Percentiles rank a stretch among this genome's conserved stretches.
phyloP scores from a whole-genome alignment of 2,113 vertebrate species.

The Thermophis baileyi region DNA sequence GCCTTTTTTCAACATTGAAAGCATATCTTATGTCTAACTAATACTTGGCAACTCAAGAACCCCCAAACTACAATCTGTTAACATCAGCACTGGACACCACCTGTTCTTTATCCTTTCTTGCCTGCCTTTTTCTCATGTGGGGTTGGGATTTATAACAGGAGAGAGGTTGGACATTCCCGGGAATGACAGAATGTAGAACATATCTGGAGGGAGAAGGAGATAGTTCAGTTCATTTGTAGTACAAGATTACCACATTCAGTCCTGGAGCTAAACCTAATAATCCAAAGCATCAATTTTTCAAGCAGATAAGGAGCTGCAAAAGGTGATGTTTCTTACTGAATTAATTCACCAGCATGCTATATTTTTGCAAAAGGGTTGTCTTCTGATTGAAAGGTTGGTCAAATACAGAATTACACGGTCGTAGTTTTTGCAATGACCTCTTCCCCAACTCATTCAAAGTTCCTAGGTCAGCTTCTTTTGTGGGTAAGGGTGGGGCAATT shows the following conservation, averaged over 20 bases:
- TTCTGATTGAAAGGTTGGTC: neutral
- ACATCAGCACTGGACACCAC: neutral
- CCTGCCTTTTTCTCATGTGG: neutral
- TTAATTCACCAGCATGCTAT: neutral
- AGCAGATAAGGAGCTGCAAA: neutral
- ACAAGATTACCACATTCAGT: neutral
- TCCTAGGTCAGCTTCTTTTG: slow-evolving; percentile 40
- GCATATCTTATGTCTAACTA: neutral
- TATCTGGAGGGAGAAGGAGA: no score
- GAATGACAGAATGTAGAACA: neutral
- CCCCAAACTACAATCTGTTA: neutral
- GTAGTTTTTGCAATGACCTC: slow-evolving; percentile 4
- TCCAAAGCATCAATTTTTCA: neutral
- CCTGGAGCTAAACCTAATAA: neutral
- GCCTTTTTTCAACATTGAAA: neutral
- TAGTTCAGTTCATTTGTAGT: accelerated
- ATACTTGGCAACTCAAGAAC: neutral
- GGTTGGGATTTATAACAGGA: neutral
- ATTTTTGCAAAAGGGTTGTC: neutral
- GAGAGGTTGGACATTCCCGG: neutral
- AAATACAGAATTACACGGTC: neutral
- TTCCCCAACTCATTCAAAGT: slow-evolving; percentile 13
- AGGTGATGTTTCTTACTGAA: neutral
- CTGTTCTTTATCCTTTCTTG: neutral
- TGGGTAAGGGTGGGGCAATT: neutral